Evolutionary conservation across 2,113 vertebrate species (phyloP).

Genomic region (Myocastor coypus): DNA sequence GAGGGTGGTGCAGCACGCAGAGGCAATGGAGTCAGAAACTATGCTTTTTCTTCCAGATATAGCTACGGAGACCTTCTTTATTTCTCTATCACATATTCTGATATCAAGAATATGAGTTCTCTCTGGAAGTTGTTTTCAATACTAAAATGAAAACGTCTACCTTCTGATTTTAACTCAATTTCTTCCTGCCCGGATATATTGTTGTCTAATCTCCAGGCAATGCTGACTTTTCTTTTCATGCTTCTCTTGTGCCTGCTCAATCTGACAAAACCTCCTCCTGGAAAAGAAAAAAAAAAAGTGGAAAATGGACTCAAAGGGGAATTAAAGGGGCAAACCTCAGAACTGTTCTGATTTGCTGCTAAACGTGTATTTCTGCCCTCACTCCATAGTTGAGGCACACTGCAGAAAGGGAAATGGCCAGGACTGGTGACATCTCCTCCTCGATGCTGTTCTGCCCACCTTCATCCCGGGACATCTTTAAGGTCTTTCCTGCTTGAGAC

Average conservation of each 20-base stretch:
- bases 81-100: neutral
- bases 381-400: neutral
- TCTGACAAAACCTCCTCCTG: neutral
- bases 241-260: neutral
- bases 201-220: neutral
- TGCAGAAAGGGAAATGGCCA: neutral
- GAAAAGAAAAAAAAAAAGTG: neutral
- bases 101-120: neutral
- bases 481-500: neutral
- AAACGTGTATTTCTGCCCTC: neutral
- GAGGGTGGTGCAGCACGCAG: neutral
- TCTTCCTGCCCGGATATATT: neutral
- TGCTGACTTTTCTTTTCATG: neutral
- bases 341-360: neutral
- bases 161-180: constrained; percentile 3
- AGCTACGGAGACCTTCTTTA: neutral
- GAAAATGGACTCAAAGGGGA: neutral
- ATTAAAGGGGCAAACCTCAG: neutral
- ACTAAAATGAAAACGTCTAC: neutral
- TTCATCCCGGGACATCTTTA: neutral
- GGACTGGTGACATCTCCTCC: neutral
- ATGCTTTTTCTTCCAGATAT: neutral
- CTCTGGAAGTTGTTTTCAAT: neutral
- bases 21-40: neutral
- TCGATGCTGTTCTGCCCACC: neutral